Conservation (phyloP, 2,113 vertebrate species). For the Phodopus roborovskii region DNA sequence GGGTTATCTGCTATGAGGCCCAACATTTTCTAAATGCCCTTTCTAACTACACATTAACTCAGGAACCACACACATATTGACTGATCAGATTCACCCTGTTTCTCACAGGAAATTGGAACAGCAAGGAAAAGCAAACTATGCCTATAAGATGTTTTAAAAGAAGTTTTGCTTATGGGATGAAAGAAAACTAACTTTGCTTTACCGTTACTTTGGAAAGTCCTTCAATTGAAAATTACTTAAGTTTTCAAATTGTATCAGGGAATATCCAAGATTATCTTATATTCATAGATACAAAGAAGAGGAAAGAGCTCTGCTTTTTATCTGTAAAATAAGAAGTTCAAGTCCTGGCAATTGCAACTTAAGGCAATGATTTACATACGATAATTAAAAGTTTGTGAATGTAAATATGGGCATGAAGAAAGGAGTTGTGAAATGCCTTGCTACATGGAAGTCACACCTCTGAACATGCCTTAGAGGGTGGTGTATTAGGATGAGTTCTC, state of each 20-base stretch:
- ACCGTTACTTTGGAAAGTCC: neutral
- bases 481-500: neutral
- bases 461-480: neutral
- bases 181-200: conserved; percentile 24
- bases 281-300: neutral
- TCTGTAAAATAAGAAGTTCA: neutral
- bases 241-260: conserved; percentile 2
- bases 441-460: neutral
- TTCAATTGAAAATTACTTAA: neutral
- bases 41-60: neutral
- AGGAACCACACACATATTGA: neutral
- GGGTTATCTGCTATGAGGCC: neutral
- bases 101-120: conserved; percentile 24
- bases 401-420: neutral
- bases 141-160: neutral
- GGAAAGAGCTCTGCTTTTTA: neutral
- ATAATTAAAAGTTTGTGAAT: neutral
- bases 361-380: neutral
- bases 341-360: neutral
- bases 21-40: conserved; percentile 17
- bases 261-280: neutral
- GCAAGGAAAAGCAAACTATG: neutral
- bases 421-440: neutral
- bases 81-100: neutral
- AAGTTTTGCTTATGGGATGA: neutral